Percentiles rank a stretch among this genome's conserved stretches.
Conservation (phyloP, 37 sponge, comb jelly and placozoan species). For the Beroe ovata region DNA sequence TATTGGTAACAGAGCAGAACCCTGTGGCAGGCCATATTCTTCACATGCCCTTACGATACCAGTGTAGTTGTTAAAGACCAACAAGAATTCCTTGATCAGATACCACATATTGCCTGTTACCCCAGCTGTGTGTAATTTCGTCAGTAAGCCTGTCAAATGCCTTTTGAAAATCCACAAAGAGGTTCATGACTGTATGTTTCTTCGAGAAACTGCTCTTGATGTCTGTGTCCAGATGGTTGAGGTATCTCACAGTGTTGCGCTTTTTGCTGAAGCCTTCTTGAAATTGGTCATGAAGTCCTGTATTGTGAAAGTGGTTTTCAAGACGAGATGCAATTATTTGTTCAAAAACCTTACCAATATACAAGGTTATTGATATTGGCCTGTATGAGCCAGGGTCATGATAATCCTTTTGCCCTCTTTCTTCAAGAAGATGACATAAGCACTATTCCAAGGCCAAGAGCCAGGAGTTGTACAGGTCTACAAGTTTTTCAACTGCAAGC, state of each 20-base stretch:
- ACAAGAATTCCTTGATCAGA: not conserved
- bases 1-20: not conserved
- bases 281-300: not conserved
- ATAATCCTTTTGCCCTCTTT: not conserved
- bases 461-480: not conserved
- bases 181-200: not conserved
- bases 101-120: not conserved
- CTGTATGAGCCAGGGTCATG: not conserved
- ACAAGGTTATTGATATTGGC: not conserved
- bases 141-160: not conserved
- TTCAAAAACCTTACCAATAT: conserved; percentile 7
- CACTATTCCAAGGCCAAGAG: not conserved
- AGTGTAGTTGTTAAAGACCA: not conserved
- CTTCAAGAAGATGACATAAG: not conserved
- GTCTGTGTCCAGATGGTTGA: not conserved
- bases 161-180: not conserved
- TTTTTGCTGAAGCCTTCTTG: not conserved
- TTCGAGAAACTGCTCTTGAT: not conserved
- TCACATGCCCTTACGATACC: not conserved
- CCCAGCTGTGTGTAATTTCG: not conserved
- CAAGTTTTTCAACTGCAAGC: not conserved
- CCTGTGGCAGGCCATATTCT: not conserved
- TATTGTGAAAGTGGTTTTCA: not conserved
- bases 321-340: conserved; percentile 2
- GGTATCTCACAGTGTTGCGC: not conserved